A percentile compares a stretch with the other conserved stretches of the same genome.
These are phyloP conservation scores for Porphyrio hochstetteri DNA, from an alignment of 2,113 vertebrate species.

Conservation along the genomic window DNA sequence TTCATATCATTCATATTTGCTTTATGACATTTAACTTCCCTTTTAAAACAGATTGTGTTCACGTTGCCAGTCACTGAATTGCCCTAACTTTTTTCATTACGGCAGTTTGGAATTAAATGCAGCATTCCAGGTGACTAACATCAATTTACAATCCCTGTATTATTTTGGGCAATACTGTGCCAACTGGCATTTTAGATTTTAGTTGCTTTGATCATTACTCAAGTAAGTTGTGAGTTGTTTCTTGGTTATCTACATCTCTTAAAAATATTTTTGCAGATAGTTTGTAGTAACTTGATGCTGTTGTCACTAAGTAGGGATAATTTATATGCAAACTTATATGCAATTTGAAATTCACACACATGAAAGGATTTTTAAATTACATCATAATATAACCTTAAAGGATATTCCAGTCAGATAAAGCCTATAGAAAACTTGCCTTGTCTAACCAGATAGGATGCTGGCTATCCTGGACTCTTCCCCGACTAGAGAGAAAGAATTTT, in stretches of 20 bases:
- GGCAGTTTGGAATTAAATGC: not conserved
- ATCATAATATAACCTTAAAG: not conserved
- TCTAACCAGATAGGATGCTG: slow-evolving; percentile 85
- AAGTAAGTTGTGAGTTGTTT: not conserved
- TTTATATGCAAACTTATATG: not conserved
- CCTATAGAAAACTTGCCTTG: slow-evolving; percentile 77
- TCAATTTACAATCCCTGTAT: not conserved
- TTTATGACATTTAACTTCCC: not conserved
- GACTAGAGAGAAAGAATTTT: slow-evolving; percentile 92
- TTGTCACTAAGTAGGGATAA: not conserved
- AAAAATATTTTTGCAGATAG: not conserved
- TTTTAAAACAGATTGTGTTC: not conserved
- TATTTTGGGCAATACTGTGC: not conserved
- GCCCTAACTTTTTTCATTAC: not conserved
- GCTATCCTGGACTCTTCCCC: slow-evolving; percentile 88
- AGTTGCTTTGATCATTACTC: not conserved
- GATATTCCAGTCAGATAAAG: not conserved
- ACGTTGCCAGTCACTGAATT: not conserved
- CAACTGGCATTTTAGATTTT: not conserved
- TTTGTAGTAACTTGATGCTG: not conserved
- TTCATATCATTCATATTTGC: not conserved
- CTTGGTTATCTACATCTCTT: not conserved
- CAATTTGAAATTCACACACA: not conserved
- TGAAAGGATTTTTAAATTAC: not conserved
- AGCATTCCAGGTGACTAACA: not conserved